Evolutionary conservation across 2,888 invertebrate genomes (phyloP).

Genomic region (Pheosia tremula): DNA sequence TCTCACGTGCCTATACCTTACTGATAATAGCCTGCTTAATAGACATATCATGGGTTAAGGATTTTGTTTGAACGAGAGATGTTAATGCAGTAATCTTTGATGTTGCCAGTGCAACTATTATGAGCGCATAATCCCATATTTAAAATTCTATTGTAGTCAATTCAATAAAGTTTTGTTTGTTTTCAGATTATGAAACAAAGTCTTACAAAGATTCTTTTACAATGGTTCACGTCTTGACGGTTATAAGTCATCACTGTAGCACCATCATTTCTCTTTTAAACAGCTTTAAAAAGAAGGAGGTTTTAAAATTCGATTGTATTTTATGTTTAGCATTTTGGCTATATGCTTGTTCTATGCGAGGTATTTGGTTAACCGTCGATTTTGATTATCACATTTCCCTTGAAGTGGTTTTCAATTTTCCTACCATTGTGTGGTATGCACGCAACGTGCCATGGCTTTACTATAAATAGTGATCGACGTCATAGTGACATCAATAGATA

Average conservation of each 20-base stretch:
- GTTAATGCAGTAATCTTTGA: conserved; percentile 1
- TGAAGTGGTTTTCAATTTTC: background rate
- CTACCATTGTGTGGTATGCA: background rate
- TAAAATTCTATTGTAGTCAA: conserved; percentile 1
- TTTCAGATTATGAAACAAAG: conserved; percentile 1
- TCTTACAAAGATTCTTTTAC: background rate
- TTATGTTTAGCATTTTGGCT: background rate
- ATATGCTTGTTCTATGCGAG: background rate
- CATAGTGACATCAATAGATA: background rate
- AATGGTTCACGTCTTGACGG: background rate
- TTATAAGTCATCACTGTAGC: background rate
- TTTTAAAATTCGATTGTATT: too few species aligned
- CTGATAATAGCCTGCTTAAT: background rate
- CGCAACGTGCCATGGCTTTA: background rate
- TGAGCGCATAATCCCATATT: conserved; percentile 1
- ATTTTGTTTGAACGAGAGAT: background rate
- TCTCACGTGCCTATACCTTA: background rate
- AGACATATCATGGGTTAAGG: background rate
- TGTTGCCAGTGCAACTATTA: conserved; percentile 1
- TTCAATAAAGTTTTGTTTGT: conserved; percentile 5
- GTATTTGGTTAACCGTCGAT: background rate
- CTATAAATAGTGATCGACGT: background rate
- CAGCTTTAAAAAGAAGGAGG: too few species aligned
- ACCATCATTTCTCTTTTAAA: background rate
- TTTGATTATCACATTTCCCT: background rate